A percentile compares a stretch with the other conserved stretches of the same genome.
Evolutionary conservation across 2,113 vertebrate species (phyloP).

Genomic region (Cardinalis cardinalis): DNA sequence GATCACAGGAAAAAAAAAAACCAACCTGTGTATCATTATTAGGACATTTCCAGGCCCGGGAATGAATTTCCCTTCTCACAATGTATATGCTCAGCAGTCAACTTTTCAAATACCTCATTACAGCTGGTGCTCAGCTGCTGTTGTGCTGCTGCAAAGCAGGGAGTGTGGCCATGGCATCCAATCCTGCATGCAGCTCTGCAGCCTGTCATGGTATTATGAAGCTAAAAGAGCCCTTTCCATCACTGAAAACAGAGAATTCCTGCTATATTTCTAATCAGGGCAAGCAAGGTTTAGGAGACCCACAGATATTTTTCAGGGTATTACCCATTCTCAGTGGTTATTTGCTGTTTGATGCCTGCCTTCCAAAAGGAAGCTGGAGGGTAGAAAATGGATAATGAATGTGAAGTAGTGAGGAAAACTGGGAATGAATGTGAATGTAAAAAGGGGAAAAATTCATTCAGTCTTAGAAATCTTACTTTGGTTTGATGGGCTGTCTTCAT

Average conservation of each 20-base stretch:
- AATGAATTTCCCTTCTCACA: slow-evolving; percentile 40
- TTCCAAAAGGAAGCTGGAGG: background rate
- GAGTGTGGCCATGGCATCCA: background rate
- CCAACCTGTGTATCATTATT: background rate
- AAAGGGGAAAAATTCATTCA: background rate
- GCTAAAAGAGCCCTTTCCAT: slow-evolving; percentile 2
- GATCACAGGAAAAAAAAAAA: background rate
- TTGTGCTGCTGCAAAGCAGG: background rate
- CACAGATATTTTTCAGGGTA: background rate
- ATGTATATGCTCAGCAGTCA: background rate
- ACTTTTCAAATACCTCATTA: slow-evolving; percentile 30
- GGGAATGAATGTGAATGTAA: background rate
- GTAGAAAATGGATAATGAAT: background rate
- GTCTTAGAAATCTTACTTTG: background rate
- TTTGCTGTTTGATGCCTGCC: background rate
- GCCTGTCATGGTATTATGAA: background rate
- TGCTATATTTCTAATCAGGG: background rate
- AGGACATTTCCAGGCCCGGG: background rate
- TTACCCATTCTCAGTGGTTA: background rate
- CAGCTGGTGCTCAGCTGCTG: background rate
- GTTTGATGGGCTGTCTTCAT: slow-evolving; percentile 21
- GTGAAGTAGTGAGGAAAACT: background rate
- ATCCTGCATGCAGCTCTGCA: background rate
- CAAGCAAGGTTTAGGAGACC: background rate
- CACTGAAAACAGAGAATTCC: background rate